A percentile compares a stretch with the other conserved stretches of the same genome.
Conservation (phyloP, 2,113 vertebrate species). For the Engystomops pustulosus region DNA sequence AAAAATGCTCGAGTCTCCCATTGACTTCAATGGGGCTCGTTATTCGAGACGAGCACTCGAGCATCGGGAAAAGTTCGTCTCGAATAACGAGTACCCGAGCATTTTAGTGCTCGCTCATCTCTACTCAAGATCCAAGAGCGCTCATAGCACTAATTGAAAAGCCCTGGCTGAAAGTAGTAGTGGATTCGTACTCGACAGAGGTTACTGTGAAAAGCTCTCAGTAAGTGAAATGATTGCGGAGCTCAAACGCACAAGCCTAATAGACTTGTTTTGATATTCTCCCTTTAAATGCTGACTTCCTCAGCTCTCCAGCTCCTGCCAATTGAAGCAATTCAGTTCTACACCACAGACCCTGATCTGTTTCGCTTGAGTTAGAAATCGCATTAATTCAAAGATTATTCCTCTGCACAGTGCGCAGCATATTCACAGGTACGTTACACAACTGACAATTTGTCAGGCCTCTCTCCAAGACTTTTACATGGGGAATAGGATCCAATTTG, state of each 20-base stretch:
- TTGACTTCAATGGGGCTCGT: too few relatives aligned
- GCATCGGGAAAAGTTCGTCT: too few relatives aligned
- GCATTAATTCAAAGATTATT: conserved; percentile 69
- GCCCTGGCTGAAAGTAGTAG: neutral
- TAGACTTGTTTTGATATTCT: conserved; percentile 66
- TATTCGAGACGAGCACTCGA: too few relatives aligned
- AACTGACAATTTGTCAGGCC: conserved; percentile 68
- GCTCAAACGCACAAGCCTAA: conserved; percentile 14
- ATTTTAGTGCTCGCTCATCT: too few relatives aligned
- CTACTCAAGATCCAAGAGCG: neutral
- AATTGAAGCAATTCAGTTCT: conserved; percentile 67
- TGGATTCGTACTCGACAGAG: neutral
- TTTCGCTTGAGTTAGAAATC: conserved; percentile 67
- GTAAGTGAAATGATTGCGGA: neutral
- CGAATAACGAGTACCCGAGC: too few relatives aligned
- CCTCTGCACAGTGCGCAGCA: conserved; percentile 65
- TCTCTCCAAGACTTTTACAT: conserved; percentile 63
- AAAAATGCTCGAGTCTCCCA: too few relatives aligned
- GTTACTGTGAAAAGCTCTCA: neutral
- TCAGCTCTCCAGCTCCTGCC: conserved; percentile 62
- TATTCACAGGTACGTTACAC: conserved; percentile 68
- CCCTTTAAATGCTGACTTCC: conserved; percentile 64
- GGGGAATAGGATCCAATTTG: conserved; percentile 69
- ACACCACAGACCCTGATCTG: conserved; percentile 62
- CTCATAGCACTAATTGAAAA: neutral